phyloP scores from a whole-genome alignment of 2,113 vertebrate species.

The Gulo gulo region DNA sequence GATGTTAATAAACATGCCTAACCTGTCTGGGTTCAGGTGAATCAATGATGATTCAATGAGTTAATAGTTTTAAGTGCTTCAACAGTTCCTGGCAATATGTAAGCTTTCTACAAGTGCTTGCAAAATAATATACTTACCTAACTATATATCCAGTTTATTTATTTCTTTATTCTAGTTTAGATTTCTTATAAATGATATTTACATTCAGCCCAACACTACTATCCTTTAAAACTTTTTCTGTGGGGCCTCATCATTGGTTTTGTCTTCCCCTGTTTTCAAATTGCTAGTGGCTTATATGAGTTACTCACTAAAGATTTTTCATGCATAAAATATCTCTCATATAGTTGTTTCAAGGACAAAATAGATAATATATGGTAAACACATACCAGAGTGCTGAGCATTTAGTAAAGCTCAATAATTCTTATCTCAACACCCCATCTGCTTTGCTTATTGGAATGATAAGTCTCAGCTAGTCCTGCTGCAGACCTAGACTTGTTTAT shows the following conservation, averaged over 20 bases:
- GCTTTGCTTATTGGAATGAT: not conserved
- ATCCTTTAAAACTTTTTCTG: not conserved
- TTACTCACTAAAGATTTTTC: constrained; percentile 53
- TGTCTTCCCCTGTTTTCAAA: not conserved
- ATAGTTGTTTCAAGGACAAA: constrained; percentile 62
- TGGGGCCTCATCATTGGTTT: not conserved
- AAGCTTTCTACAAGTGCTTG: not conserved
- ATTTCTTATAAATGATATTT: not conserved
- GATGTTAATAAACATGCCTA: not conserved
- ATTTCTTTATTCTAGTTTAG: not conserved
- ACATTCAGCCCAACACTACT: not conserved
- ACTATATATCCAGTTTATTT: not conserved
- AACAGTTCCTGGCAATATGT: not conserved
- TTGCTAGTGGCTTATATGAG: not conserved
- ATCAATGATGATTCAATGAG: not conserved
- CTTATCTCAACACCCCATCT: constrained; percentile 1
- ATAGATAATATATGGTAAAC: constrained; percentile 63
- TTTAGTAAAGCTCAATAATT: constrained; percentile 46
- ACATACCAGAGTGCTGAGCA: constrained; percentile 22
- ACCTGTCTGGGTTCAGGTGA: not conserved
- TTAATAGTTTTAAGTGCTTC: not conserved
- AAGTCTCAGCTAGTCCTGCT: not conserved
- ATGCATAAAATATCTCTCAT: constrained; percentile 54
- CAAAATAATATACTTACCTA: not conserved
- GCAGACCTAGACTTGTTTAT: not conserved